Evolutionary conservation across 2,888 invertebrate genomes (phyloP).

Genomic region (Torymus auratus): DNA sequence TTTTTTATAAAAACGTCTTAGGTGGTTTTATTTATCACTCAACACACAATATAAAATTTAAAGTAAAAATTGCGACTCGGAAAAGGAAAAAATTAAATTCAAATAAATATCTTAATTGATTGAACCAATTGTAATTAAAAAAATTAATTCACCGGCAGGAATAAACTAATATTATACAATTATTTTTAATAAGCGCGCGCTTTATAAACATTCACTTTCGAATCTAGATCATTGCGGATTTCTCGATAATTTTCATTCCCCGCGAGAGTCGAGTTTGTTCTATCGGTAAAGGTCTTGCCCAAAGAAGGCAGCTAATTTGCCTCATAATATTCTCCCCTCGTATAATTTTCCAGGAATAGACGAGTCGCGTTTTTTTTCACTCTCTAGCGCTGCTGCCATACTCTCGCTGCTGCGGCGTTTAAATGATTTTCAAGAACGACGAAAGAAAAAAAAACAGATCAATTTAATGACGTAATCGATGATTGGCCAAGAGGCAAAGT

Average conservation of each 20-base stretch:
- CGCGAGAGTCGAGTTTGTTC: too few species aligned
- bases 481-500: constrained; percentile 45
- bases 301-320: constrained; percentile 21
- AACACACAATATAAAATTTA: too few species aligned
- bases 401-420: background rate
- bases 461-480: constrained; percentile 43
- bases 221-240: background rate
- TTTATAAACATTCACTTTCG: background rate
- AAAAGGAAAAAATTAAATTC: too few species aligned
- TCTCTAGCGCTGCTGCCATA: background rate
- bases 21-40: too few species aligned
- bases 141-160: too few species aligned
- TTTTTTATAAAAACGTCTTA: too few species aligned
- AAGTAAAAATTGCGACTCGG: too few species aligned
- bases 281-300: constrained; percentile 2
- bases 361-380: background rate
- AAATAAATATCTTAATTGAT: too few species aligned
- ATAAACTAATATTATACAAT: too few species aligned
- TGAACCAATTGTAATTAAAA: too few species aligned
- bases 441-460: constrained; percentile 32
- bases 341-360: constrained; percentile 44
- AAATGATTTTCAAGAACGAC: constrained; percentile 41
- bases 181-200: background rate
- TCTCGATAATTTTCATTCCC: background rate
- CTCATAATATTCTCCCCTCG: constrained; percentile 24